Base-by-base conservation (phyloP, 1,140 invertebrate species). In the Drosophila erecta region DNA sequence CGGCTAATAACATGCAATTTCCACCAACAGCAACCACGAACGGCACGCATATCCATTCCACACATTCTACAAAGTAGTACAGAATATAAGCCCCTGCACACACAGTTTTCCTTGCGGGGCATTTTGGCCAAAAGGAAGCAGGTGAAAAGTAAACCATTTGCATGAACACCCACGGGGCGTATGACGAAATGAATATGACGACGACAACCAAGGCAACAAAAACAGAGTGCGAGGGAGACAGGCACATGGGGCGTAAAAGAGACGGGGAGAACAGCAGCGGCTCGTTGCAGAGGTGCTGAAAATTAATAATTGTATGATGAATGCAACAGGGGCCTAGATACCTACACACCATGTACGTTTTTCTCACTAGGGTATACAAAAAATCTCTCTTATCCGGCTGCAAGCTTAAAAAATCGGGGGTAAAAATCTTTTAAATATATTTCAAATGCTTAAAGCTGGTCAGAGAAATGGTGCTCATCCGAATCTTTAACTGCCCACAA, bases 1-100 rank as follows among this genome's bases (percentile, higher is more conserved):
- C 75, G 83, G 76, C 84, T 86, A 86, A 86, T 86, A 86, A 86
- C 83, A 86, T 86, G 84, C 84, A 86, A 86, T 86, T 86, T 87
- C 79, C 84, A 87, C 50, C 65, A 69, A 69, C 61, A 81, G 62
- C 81, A 75, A 67, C 74, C 67, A 76, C 62, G 35, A 64, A 35
- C 54, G 14, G 60, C 55, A 71, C 75, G 70, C 70, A 81, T 62
- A 64, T 61, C 73, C 79, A 69, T 56, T 24, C 27, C n/a, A 44
- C 47, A 35, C 44, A 69, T 56, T 35, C 20, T 27, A 44, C 47
- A 44, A 44, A 47, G 20, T 40, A 47, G 12, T 15, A 17, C 30
- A 17, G 30, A 51, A 35, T 51, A 51, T 35, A 35, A 17, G 17
- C 49, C 49, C 53, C 10, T 37, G 50, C 62, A 17, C 38, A 56